Evolutionary conservation across 2,888 invertebrate genomes (phyloP).

Genomic region (Amblyjoppa proteus): DNA sequence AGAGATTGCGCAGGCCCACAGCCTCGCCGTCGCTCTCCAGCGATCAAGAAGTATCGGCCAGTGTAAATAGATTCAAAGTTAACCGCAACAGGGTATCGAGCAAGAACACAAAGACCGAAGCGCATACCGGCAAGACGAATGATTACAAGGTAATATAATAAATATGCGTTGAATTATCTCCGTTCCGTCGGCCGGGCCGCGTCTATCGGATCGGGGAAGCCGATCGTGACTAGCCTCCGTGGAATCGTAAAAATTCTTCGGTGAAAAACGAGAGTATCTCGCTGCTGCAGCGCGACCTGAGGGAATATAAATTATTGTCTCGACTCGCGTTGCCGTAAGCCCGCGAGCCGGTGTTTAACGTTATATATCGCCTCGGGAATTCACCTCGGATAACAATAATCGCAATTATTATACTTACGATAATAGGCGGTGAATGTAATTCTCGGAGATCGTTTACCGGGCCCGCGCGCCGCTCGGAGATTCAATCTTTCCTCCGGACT

Average conservation of each 20-base stretch:
- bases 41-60: slow-evolving; percentile 88
- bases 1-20: slow-evolving; percentile 89
- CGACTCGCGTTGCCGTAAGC: slow-evolving; percentile 4
- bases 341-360: background rate
- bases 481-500: slow-evolving; percentile 42
- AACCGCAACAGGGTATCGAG: slow-evolving; percentile 81
- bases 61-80: slow-evolving; percentile 88
- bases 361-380: slow-evolving; percentile 12
- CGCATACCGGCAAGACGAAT: slow-evolving; percentile 76
- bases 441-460: slow-evolving; percentile 58
- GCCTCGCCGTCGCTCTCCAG: slow-evolving; percentile 86
- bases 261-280: slow-evolving; percentile 52
- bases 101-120: slow-evolving; percentile 82
- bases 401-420: slow-evolving; percentile 40
- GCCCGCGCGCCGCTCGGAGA: slow-evolving; percentile 39
- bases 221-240: slow-evolving; percentile 47
- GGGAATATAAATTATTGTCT: slow-evolving; percentile 20
- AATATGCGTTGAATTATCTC: slow-evolving; percentile 1
- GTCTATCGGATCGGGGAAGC: slow-evolving; percentile 26
- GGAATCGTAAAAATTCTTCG: slow-evolving; percentile 50
- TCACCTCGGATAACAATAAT: slow-evolving; percentile 35
- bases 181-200: too few species aligned
- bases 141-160: slow-evolving; percentile 81
- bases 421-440: slow-evolving; percentile 60
- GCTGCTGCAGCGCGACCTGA: slow-evolving; percentile 23